These are phyloP conservation scores for Tetrao urogallus DNA, from an alignment of 2,113 vertebrate genomes.

Conservation along the genomic window DNA sequence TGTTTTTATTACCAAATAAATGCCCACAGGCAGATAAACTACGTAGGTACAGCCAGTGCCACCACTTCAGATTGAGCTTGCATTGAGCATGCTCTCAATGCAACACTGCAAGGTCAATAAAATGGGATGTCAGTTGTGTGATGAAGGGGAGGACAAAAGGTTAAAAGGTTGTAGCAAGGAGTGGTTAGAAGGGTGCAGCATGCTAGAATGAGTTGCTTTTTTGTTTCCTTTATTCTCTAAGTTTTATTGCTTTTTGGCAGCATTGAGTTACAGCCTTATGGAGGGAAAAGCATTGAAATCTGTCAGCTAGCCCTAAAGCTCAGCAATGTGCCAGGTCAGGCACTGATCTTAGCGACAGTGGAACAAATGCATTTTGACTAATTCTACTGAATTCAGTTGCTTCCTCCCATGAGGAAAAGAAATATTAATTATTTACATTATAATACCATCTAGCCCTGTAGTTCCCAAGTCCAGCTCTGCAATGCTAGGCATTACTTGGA, in stretches of 20 bases:
- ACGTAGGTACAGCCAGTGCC: not conserved
- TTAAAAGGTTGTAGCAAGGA: not conserved
- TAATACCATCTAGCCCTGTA: not conserved
- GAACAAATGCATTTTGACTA: constrained; percentile 25
- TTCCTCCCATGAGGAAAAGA: not conserved
- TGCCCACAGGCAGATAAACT: not conserved
- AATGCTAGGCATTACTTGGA: not conserved
- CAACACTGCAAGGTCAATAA: not conserved
- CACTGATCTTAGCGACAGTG: not conserved
- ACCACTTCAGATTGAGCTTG: not conserved
- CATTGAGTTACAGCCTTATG: not conserved
- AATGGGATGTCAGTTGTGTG: not conserved
- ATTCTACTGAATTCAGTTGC: not conserved
- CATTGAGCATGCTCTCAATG: not conserved
- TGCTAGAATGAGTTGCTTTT: not conserved
- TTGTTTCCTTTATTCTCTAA: not conserved
- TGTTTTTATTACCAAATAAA: not conserved
- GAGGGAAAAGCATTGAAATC: not conserved
- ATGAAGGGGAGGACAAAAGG: not conserved
- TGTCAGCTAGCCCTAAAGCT: not conserved
- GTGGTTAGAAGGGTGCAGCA: not conserved
- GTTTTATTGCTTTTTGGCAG: not conserved
- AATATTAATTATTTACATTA: not conserved
- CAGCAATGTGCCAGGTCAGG: not conserved
- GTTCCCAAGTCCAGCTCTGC: not conserved